phyloP scores from a whole-genome alignment of 2,888 invertebrate genomes.

The Drosophila neonasuta region DNA sequence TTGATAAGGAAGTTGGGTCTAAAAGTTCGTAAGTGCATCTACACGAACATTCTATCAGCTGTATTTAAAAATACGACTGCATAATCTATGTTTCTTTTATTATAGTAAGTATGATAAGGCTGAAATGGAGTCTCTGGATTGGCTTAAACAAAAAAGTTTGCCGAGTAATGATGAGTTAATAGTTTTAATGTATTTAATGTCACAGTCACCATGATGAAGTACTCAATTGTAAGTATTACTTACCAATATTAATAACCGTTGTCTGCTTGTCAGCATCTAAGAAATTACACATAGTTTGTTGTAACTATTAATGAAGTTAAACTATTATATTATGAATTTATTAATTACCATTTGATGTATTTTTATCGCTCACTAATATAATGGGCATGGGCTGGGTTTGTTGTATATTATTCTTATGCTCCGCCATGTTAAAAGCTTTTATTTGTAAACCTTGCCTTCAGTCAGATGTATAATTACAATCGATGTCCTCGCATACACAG shows the following conservation, averaged over 20 bases:
- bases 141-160: conserved; percentile 17
- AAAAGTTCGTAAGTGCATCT: conserved; percentile 5
- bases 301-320: neutral
- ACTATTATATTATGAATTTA: neutral
- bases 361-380: conserved; percentile 7
- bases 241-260: conserved; percentile 67
- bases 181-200: neutral
- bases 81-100: conserved; percentile 13
- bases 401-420: conserved; percentile 2
- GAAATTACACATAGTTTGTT: neutral
- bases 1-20: conserved; percentile 19
- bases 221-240: conserved; percentile 32
- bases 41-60: conserved; percentile 6
- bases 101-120: conserved; percentile 20
- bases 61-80: conserved; percentile 13
- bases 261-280: conserved; percentile 37
- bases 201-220: conserved; percentile 41
- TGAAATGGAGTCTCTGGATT: neutral
- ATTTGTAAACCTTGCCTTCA: neutral
- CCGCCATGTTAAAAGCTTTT: conserved; percentile 23
- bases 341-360: conserved; percentile 26
- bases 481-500: neutral
- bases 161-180: conserved; percentile 48
- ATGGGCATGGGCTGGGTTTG: neutral
- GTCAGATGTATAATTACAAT: neutral